Base-by-base conservation (phyloP, 1,140 invertebrate species). In the Chironomus tepperi region DNA sequence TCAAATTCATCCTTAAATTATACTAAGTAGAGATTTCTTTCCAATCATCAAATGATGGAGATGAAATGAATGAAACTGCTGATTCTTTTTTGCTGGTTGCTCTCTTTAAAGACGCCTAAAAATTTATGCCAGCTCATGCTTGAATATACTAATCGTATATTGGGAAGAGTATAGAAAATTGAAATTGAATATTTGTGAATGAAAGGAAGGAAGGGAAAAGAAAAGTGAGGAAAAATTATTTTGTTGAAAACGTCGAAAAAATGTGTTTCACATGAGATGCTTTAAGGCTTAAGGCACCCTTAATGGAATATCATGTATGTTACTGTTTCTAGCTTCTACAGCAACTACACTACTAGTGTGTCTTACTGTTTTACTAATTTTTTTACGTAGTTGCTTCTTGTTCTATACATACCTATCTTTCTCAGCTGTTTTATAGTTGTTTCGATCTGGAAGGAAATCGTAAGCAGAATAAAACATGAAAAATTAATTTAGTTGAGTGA, bases 341-440 rank as follows among this genome's bases (percentile, higher is more conserved):
- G n/a, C n/a, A n/a, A n/a, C n/a, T n/a, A n/a, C n/a, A n/a, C n/a
- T n/a, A n/a, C n/a, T n/a, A n/a, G n/a, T n/a, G 24, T 34, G 24
- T 34, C 24, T 34, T 34, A 34, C 24, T 34, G 24, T 34, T 2
- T 34, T 5, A 34, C 24, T 34, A 34, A 34, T 34, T 34, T 34
- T 34, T 34, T 34, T 34, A 34, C 43, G 42, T 19, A 42, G 57
- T 42, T 65, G 16, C 34, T 75, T 43, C n/a, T 75, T 7, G 74
- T 24, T 75, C 65, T 43, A 73, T 76, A 79, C 81, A 83, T 80
- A 87, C 86, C 84, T 85, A 79, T 86, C 85, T 75, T 86, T 79
- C 76, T 86, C 86, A n/a, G 84, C 81, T 65, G 85, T 84, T 78
- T 84, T 85, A 77, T 85, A 87, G 77, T 86, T 85, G 74, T 84